Evolutionary conservation across 2,797 vertebrate species (phyloP).

Genomic region (Dermochelys coriacea): DNA sequence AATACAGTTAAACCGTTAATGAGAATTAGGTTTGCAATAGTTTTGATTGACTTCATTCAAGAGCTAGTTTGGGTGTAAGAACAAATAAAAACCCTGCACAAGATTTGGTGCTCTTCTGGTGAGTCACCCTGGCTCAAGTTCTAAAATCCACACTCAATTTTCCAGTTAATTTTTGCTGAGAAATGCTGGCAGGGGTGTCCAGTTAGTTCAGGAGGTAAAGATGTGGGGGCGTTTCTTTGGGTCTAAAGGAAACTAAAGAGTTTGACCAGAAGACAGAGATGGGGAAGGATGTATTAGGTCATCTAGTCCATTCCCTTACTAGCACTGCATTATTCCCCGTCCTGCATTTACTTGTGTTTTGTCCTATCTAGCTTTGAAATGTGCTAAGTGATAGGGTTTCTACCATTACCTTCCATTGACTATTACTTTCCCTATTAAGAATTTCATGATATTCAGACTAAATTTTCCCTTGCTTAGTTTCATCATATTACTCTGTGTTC

Average conservation of each 20-base stretch:
- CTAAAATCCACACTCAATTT: conserved; percentile 18
- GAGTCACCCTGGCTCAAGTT: not conserved
- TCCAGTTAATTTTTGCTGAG: conserved; percentile 18
- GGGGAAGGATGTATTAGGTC: not conserved
- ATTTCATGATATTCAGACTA: not conserved
- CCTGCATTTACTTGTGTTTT: not conserved
- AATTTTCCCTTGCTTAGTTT: not conserved
- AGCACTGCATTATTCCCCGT: not conserved
- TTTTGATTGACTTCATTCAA: not conserved
- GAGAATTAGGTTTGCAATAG: not conserved
- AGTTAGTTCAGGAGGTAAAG: not conserved
- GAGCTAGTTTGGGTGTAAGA: not conserved
- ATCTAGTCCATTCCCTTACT: not conserved
- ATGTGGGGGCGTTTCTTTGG: not conserved
- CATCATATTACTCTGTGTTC: not conserved
- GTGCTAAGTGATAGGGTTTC: not conserved
- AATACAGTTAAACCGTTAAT: not conserved
- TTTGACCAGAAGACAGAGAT: not conserved
- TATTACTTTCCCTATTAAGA: not conserved
- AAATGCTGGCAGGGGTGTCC: not conserved
- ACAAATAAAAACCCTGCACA: not conserved
- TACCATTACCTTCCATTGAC: not conserved
- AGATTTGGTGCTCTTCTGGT: conserved; percentile 5
- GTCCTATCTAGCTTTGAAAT: not conserved
- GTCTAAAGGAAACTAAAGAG: not conserved